Conservation (phyloP, 2,113 vertebrate genomes). For the Helogale parvula region DNA sequence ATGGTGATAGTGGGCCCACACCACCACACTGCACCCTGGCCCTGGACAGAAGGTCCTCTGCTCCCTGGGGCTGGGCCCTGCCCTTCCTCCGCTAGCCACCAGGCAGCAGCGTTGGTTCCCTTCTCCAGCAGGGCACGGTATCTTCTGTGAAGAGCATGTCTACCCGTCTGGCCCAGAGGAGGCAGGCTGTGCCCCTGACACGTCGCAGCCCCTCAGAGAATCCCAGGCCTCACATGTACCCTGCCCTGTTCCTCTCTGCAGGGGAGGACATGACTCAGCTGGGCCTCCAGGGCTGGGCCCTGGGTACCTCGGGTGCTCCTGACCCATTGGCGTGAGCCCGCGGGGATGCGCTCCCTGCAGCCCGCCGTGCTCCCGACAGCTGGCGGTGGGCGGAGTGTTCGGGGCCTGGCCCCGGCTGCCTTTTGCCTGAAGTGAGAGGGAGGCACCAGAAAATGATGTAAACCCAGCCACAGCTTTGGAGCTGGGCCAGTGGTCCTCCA, state of each 20-base stretch:
- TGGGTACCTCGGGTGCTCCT: background rate
- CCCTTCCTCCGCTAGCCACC: rapidly evolving
- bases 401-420: background rate
- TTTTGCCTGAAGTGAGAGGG: background rate
- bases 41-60: background rate
- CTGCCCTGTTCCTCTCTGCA: background rate
- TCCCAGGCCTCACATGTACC: background rate
- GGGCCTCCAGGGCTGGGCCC: background rate
- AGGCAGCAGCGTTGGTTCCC: background rate
- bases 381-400: rapidly evolving
- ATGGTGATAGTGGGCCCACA: background rate
- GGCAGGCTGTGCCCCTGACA: background rate
- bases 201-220: no score
- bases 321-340: background rate
- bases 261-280: background rate
- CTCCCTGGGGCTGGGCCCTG: background rate
- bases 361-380: no score
- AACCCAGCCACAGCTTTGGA: background rate
- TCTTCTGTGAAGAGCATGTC: background rate
- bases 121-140: background rate
- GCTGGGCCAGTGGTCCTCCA: background rate
- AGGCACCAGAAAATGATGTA: background rate
- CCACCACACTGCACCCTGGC: background rate
- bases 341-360: background rate
- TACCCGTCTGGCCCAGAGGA: background rate